Base-by-base conservation (phyloP, 1,140 invertebrate species). In the Hirudo medicinalis region DNA sequence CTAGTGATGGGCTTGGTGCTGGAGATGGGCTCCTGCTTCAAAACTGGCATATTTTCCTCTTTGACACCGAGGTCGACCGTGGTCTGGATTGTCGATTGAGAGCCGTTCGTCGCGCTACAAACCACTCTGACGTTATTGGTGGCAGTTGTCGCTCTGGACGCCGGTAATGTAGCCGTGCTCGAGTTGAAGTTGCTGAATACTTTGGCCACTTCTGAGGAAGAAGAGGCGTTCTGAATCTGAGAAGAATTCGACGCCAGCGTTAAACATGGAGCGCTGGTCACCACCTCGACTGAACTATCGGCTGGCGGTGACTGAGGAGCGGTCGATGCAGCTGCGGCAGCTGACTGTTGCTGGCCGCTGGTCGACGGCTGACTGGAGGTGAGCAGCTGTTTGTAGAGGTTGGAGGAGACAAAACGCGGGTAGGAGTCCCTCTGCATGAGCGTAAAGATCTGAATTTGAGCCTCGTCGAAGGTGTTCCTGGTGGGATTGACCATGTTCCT, bases 361-460 rank as follows among this genome's bases (percentile, higher is more conserved):
- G 32, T 36, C 32, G 32, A 36, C 32, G 32, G 43, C 43, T 49
- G 43, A 9, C 43, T 49, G 43, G 43, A 11, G 43, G 57, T 63
- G 57, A 63, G 67, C 36, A 68, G 67, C 36, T 43, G 67, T 27
- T 68, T 68, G 67, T 68, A 68, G 27, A 68, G 27, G 27, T 68
- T 68, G 9, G 69, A 70, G 43, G n/a, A n/a, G 53, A 70, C 32
- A 36, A 70, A 70, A 13, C 69, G 69, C 15, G 69, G 69, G 22
- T 70, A 70, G 43, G 32, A 22, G 69, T 70, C 69, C 6, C 69
- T 20, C 29, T 70, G 40, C 69, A 70, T 70, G 69, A 70, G 69
- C 19, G 69, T 70, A 43, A 49, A 70, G 53, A 70, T 70, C 53
- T 70, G 69, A 36, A 49, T 25, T 25, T 70, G 69, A 49, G 69